Evolutionary conservation across 2,113 vertebrate species (phyloP).

Genomic region (Tricholaema leucomelas): DNA sequence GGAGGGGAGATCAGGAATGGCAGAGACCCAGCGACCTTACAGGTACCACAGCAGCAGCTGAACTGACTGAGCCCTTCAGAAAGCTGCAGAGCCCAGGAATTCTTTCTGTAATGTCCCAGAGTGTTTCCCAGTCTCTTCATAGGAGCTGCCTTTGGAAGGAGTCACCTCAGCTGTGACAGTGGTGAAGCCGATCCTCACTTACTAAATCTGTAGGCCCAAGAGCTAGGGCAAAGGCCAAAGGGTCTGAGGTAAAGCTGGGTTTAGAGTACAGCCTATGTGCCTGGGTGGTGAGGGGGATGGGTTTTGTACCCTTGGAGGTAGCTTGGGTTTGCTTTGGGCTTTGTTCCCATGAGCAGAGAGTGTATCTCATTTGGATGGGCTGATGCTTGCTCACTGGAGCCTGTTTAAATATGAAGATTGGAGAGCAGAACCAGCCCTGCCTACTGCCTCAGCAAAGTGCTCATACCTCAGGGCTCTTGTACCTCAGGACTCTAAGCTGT

Average conservation of each 20-base stretch:
- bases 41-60: conserved; percentile 74
- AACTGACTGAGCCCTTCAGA: not conserved
- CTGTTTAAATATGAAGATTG: not conserved
- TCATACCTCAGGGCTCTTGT: not conserved
- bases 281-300: not conserved
- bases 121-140: not conserved
- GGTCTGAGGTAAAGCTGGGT: not conserved
- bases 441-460: not conserved
- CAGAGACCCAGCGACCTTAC: conserved; percentile 70
- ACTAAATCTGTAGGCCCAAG: not conserved
- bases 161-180: not conserved
- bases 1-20: conserved; percentile 34
- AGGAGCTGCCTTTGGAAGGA: not conserved
- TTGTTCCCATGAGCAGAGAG: not conserved
- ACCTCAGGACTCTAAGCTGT: not conserved
- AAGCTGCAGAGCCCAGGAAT: not conserved
- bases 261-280: not conserved
- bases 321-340: not conserved
- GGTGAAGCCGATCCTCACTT: not conserved
- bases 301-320: not conserved
- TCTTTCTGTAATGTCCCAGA: not conserved
- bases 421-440: not conserved
- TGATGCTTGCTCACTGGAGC: not conserved
- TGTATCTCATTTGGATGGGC: not conserved
- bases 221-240: not conserved